Conservation (phyloP, 2,888 invertebrate genomes). For the Micropterix aruncella region DNA sequence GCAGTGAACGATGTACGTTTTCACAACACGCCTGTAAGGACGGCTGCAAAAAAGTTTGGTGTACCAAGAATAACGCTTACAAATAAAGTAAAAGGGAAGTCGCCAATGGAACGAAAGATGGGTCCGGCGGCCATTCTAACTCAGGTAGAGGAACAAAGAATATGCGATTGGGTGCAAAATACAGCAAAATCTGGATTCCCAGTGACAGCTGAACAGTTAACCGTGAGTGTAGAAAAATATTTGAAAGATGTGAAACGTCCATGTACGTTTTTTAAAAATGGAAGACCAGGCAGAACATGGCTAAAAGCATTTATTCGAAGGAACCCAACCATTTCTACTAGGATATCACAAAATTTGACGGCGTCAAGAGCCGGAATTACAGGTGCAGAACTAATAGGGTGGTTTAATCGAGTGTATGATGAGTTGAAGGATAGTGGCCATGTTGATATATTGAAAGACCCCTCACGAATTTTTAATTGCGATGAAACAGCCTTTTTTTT, state of each 20-base stretch:
- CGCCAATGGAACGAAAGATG: conserved; percentile 5
- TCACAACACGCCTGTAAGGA: conserved; percentile 13
- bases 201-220: conserved; percentile 3
- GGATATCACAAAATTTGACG: conserved; percentile 14
- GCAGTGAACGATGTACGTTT: too few relatives aligned
- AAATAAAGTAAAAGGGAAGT: conserved; percentile 4
- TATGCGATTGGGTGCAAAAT: conserved; percentile 6
- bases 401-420: conserved; percentile 12
- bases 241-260: conserved; percentile 5
- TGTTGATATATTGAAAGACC: conserved; percentile 11
- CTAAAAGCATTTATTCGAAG: conserved; percentile 12
- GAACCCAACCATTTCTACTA: conserved; percentile 12
- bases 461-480: conserved; percentile 13
- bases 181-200: conserved; percentile 5
- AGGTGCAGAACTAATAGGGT: conserved; percentile 12
- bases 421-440: conserved; percentile 12
- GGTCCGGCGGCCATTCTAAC: conserved; percentile 5
- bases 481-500: conserved; percentile 14
- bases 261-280: too few relatives aligned
- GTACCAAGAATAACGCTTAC: conserved; percentile 14
- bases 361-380: conserved; percentile 11
- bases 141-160: conserved; percentile 5
- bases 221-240: conserved; percentile 4
- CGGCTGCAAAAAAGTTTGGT: conserved; percentile 14
- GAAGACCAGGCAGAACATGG: conserved; percentile 12